phyloP scores from a whole-genome alignment of 53 echinoderm and acorn worm species.

The Antedon mediterranea region DNA sequence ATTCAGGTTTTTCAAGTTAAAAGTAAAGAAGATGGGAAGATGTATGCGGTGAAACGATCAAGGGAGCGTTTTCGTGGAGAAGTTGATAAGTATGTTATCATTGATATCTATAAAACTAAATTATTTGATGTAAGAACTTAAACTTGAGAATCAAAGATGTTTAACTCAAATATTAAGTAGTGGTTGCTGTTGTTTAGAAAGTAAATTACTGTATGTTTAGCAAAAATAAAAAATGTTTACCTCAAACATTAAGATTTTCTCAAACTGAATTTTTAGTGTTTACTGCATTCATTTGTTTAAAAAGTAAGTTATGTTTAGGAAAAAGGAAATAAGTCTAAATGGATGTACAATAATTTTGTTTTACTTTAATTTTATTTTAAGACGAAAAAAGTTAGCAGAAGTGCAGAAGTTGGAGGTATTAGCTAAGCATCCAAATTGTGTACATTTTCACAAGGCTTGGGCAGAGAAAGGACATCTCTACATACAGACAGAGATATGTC shows the following conservation, averaged over 20 bases:
- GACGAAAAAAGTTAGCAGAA: conserved; percentile 69
- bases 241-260: no score
- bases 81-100: conserved; percentile 60
- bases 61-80: conserved; percentile 81
- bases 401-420: conserved; percentile 74
- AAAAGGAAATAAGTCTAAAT: neutral
- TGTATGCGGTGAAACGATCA: conserved; percentile 87
- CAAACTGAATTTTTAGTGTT: no score
- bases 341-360: neutral
- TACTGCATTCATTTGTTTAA: no score
- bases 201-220: no score
- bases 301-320: no score
- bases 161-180: no score
- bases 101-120: neutral
- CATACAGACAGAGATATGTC: conserved; percentile 84
- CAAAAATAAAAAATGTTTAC: no score
- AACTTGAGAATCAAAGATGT: no score
- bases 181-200: no score
- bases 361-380: conserved; percentile 13
- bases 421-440: conserved; percentile 72
- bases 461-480: conserved; percentile 89
- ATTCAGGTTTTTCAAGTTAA: conserved; percentile 75
- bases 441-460: conserved; percentile 76
- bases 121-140: no score
- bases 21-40: conserved; percentile 56